Evolutionary conservation across 2,888 invertebrate species (phyloP).

Genomic region (Pimpla rufipes): DNA sequence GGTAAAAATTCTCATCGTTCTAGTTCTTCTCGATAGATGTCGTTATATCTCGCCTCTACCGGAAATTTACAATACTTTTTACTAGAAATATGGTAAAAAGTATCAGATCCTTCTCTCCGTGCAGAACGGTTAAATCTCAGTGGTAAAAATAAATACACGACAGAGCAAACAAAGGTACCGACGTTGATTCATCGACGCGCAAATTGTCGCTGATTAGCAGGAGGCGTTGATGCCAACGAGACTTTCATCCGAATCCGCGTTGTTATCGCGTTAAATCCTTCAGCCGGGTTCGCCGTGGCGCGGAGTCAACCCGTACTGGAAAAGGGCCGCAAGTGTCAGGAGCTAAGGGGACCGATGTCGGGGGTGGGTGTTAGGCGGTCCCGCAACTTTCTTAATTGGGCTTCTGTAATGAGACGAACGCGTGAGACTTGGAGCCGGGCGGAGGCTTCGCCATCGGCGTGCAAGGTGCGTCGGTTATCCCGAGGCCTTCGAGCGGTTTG

Average conservation of each 20-base stretch:
- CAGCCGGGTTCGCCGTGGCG: conserved; percentile 31
- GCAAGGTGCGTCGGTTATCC: conserved; percentile 46
- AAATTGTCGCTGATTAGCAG: conserved; percentile 60
- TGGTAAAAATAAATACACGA: not conserved
- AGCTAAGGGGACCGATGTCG: conserved; percentile 29
- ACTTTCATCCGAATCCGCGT: conserved; percentile 50
- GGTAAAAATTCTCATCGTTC: too few species aligned
- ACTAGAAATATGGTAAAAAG: too few species aligned
- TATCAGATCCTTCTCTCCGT: too few species aligned
- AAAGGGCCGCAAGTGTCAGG: conserved; percentile 53
- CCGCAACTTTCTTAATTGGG: conserved; percentile 72
- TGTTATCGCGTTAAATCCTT: conserved; percentile 66
- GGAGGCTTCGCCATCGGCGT: conserved; percentile 51
- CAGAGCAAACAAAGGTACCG: not conserved
- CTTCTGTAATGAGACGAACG: conserved; percentile 68
- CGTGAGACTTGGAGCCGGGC: conserved; percentile 24
- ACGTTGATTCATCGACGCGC: conserved; percentile 11
- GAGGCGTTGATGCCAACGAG: conserved; percentile 54
- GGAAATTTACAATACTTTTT: too few species aligned
- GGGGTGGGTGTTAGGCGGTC: conserved; percentile 56
- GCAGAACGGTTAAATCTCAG: too few species aligned
- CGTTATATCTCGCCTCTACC: too few species aligned
- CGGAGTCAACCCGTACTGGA: conserved; percentile 53
- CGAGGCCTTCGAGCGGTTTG: conserved; percentile 33
- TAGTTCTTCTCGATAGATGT: too few species aligned